phyloP scores from a whole-genome alignment of 1,140 invertebrate species.

The Macrosteles quadrilineatus region DNA sequence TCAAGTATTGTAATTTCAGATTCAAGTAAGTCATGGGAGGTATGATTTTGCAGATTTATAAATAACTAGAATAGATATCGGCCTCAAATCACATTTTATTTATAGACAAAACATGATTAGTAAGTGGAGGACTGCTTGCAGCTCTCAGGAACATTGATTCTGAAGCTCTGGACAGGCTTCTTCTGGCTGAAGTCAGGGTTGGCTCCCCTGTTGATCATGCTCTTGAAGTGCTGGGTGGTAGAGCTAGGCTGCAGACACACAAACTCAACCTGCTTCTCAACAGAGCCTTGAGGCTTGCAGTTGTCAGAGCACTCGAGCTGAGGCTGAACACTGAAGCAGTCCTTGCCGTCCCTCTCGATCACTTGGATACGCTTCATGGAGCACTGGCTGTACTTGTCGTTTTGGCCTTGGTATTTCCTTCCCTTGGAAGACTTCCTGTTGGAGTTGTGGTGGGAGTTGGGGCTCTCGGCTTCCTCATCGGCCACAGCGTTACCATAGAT shows the following conservation, averaged over 20 bases:
- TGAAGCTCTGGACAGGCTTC: conserved; percentile 21
- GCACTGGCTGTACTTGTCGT: conserved; percentile 5
- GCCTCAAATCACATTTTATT: no score
- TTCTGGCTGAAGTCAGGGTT: conserved; percentile 50
- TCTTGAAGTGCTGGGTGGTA: conserved; percentile 51
- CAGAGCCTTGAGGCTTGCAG: conserved; percentile 46
- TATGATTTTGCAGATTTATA: no score
- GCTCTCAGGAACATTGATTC: conserved; percentile 32
- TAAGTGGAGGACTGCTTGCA: conserved; percentile 17
- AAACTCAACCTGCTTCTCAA: conserved; percentile 52
- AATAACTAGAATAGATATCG: no score
- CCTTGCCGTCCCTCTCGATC: conserved; percentile 48
- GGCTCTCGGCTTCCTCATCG: conserved; percentile 35
- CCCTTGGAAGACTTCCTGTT: conserved; percentile 31
- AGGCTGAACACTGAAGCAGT: conserved; percentile 58
- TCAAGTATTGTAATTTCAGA: no score
- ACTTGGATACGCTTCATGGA: conserved; percentile 37
- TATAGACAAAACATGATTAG: no score
- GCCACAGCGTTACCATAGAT: conserved; percentile 34
- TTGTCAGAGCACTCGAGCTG: conserved; percentile 53
- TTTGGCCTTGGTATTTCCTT: conserved; percentile 7
- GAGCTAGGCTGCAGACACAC: conserved; percentile 53
- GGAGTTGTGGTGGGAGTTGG: conserved; percentile 37
- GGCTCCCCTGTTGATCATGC: conserved; percentile 56
- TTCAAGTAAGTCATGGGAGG: no score